Conservation (phyloP, 1,140 invertebrate genomes). For the Myzus persicae region DNA sequence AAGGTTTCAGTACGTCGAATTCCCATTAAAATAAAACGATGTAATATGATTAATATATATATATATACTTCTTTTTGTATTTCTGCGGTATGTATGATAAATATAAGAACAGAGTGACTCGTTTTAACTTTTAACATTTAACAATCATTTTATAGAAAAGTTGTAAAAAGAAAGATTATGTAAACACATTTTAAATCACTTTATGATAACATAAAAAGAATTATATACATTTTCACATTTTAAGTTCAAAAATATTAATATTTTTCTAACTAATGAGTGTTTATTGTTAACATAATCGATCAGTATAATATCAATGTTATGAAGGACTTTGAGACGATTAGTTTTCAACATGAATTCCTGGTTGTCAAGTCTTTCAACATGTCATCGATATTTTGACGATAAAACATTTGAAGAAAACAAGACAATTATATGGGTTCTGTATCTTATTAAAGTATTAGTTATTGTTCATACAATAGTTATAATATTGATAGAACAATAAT, state of each 20-base stretch:
- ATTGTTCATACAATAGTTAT: not conserved
- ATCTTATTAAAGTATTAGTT: not conserved
- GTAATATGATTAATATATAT: no score
- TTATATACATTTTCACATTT: not conserved
- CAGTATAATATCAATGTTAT: not conserved
- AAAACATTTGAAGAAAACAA: not conserved
- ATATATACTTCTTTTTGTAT: not conserved
- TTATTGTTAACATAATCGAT: not conserved
- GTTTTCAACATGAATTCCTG: not conserved
- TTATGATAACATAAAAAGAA: not conserved
- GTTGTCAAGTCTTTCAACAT: not conserved
- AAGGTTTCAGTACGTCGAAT: not conserved
- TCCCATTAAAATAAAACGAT: slow-evolving; percentile 13
- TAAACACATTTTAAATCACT: no score
- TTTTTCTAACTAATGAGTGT: not conserved
- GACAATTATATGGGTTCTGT: not conserved
- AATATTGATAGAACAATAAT: not conserved
- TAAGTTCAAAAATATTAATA: not conserved
- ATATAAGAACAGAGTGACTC: not conserved
- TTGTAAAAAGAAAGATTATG: not conserved
- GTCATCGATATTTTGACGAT: not conserved
- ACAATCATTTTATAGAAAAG: not conserved
- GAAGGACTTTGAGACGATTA: not conserved
- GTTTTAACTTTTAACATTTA: not conserved
- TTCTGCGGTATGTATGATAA: no score